Conservation (phyloP, 1,140 invertebrate genomes). For the Drosophila miranda region DNA sequence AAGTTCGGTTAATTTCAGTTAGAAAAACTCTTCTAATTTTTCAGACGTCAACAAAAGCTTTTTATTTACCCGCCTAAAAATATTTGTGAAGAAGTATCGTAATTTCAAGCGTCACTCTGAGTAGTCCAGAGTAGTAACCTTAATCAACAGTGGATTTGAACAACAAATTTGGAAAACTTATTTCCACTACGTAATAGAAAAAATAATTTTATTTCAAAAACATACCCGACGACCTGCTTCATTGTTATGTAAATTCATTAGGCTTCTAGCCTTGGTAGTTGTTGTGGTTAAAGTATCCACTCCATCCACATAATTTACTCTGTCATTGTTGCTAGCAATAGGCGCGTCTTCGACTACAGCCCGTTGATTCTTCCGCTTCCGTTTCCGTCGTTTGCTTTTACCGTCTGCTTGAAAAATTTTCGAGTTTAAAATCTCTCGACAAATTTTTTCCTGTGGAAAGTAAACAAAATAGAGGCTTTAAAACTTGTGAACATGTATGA, state of each 20-base stretch:
- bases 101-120: too few relatives aligned
- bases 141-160: too few relatives aligned
- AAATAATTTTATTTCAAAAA: conserved; percentile 25
- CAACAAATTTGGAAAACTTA: too few relatives aligned
- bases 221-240: conserved; percentile 95
- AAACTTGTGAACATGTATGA: background rate
- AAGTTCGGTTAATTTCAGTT: too few relatives aligned
- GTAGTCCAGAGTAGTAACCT: too few relatives aligned
- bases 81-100: too few relatives aligned
- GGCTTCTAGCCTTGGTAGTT: conserved; percentile 88
- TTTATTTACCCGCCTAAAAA: too few relatives aligned
- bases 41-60: too few relatives aligned
- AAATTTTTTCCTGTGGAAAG: conserved; percentile 75
- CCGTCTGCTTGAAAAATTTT: conserved; percentile 68
- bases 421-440: conserved; percentile 78
- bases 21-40: too few relatives aligned
- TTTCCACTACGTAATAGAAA: too few relatives aligned
- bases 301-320: conserved; percentile 59
- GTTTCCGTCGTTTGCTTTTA: conserved; percentile 51
- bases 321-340: conserved; percentile 8
- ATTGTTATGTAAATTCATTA: conserved; percentile 98
- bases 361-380: conserved; percentile 74
- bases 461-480: background rate
- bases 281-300: conserved; percentile 40
- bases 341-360: conserved; percentile 64